Percentiles rank a stretch among this genome's conserved stretches.
Evolutionary conservation across 1,140 invertebrate species (phyloP).

Genomic region (Drosophila sp.): DNA sequence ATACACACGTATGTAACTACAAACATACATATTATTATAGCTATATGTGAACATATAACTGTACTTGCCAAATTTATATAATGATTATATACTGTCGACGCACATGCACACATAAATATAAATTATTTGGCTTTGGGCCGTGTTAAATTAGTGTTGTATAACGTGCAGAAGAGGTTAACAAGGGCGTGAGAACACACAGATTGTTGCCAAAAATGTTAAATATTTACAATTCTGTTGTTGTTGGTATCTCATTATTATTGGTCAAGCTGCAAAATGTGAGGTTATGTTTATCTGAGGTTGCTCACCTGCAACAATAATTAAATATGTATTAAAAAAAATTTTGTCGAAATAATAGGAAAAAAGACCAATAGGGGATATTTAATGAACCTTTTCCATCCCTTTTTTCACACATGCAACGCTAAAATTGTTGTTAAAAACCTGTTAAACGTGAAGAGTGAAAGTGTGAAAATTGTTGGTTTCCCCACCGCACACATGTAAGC

Average conservation of each 20-base stretch:
- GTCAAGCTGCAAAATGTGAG: constrained; percentile 21
- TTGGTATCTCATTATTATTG: constrained; percentile 21
- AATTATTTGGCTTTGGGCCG: constrained; percentile 72
- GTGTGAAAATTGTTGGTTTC: constrained; percentile 68
- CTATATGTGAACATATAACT: constrained; percentile 37
- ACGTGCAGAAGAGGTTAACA: constrained; percentile 38
- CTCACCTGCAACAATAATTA: constrained; percentile 17
- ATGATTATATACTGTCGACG: constrained; percentile 45
- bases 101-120: constrained; percentile 37
- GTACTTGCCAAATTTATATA: constrained; percentile 48
- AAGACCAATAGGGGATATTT: constrained; percentile 30
- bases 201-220: constrained; percentile 54
- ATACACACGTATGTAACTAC: constrained; percentile 39
- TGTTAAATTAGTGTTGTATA: constrained; percentile 74
- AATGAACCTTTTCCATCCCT: constrained; percentile 44
- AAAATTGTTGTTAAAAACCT: constrained; percentile 66
- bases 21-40: constrained; percentile 38
- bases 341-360: constrained; percentile 10
- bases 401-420: constrained; percentile 43
- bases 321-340: neutral
- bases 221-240: constrained; percentile 17
- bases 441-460: constrained; percentile 77
- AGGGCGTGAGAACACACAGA: constrained; percentile 22
- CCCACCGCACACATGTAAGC: constrained; percentile 4
- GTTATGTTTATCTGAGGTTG: constrained; percentile 15